A percentile compares a stretch with the other conserved stretches of the same genome.
These are phyloP conservation scores for Puma concolor DNA, from an alignment of 2,113 vertebrate genomes.

Conservation along the genomic window DNA sequence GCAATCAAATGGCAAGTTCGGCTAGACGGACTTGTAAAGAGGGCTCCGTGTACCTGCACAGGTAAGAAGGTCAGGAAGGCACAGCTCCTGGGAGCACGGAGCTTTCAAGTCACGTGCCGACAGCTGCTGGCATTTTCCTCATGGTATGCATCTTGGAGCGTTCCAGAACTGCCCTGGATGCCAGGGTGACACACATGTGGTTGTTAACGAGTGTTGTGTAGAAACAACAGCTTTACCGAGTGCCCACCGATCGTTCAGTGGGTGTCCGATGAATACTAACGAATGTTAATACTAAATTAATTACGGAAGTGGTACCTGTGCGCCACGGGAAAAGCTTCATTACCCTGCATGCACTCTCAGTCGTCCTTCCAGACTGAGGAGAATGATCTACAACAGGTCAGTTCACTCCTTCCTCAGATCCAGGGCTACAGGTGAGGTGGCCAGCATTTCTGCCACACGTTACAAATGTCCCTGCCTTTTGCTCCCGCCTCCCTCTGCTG, in stretches of 20 bases:
- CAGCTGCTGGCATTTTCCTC: neutral
- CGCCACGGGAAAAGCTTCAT: neutral
- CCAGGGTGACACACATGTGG: neutral
- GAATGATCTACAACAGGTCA: neutral
- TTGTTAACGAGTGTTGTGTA: no score
- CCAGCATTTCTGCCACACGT: neutral
- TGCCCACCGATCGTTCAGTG: no score
- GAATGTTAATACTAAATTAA: neutral
- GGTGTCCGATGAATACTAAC: neutral
- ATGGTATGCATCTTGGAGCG: no score
- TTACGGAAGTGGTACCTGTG: neutral
- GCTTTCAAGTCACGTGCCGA: no score
- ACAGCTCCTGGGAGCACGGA: rapidly evolving
- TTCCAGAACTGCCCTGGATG: neutral
- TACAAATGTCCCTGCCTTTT: neutral
- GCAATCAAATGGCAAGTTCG: neutral
- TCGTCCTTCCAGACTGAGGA: neutral
- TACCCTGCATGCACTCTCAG: neutral
- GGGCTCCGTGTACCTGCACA: rapidly evolving
- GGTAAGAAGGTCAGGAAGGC: rapidly evolving
- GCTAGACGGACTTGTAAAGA: neutral
- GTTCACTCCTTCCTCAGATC: neutral
- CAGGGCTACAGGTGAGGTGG: neutral
- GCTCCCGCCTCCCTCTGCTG: no score
- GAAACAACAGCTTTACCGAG: neutral